These are phyloP conservation scores for Synanthedon vespiformis DNA, from an alignment of 2,888 invertebrate genomes.

Conservation along the genomic window DNA sequence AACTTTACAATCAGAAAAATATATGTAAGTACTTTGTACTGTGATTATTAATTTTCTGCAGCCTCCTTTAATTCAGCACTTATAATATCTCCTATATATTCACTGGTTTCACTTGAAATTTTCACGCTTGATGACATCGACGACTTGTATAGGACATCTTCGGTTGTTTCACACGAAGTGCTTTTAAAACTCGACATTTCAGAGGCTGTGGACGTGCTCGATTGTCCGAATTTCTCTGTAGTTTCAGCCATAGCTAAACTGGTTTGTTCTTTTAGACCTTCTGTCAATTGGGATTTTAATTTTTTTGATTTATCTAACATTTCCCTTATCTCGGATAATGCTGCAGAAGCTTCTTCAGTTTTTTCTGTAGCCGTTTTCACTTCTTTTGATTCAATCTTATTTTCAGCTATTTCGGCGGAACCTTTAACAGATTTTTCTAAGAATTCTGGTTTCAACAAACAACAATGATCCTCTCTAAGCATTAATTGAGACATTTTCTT, in stretches of 20 bases:
- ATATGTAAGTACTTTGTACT: neutral
- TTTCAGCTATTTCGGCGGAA: conserved; percentile 4
- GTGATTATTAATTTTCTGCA: conserved; percentile 24
- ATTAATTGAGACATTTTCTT: conserved; percentile 15
- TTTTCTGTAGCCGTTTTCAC: conserved; percentile 8
- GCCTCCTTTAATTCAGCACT: conserved; percentile 28
- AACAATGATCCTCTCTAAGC: conserved; percentile 25
- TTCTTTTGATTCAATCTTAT: conserved; percentile 12
- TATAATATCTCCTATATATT: conserved; percentile 21
- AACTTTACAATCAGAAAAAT: no score
- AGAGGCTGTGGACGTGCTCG: conserved; percentile 9
- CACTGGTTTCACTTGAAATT: conserved; percentile 18
- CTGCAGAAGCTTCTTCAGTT: conserved; percentile 8
- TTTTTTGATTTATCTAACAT: conserved; percentile 7
- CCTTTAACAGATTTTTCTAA: conserved; percentile 10
- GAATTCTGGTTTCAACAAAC: conserved; percentile 24
- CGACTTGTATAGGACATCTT: conserved; percentile 6
- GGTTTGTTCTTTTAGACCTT: neutral
- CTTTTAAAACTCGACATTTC: conserved; percentile 13
- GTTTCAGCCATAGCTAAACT: neutral
- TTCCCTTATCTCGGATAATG: neutral
- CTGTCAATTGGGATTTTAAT: conserved; percentile 11
- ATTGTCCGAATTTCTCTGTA: conserved; percentile 11
- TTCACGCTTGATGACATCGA: conserved; percentile 15
- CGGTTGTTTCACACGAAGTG: conserved; percentile 8